Evolutionary conservation across 2,797 vertebrate species (phyloP), one percentile per base, ranked within the genome.

Genomic region (Poeciliopsis gracilis): DNA sequence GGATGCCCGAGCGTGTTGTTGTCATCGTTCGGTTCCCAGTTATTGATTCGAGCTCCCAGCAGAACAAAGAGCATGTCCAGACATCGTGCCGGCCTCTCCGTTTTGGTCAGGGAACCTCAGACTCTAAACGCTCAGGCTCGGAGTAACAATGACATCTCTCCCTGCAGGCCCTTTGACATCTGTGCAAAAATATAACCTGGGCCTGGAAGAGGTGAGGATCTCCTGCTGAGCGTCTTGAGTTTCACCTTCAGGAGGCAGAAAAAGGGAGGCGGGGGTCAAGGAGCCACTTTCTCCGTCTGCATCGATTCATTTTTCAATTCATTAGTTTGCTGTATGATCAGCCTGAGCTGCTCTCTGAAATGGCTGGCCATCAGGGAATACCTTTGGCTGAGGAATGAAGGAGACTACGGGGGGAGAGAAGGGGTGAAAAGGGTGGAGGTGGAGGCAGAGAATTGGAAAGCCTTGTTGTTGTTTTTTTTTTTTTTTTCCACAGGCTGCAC

Each of bases 261-360:
- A 43, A 70, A 13, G 41, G 41, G 66, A 13, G 67, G 67, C 45
- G 41, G 43, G 91, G 94, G 93, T 95, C 94, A 91, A 92, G 92
- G 92, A 93, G 92, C 90, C 72, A 84, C 93, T 92, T 92, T 92
- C 91, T 91, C 92, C 90, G 92, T 93, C 94, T 87, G 89, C 92
- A 95, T 95, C 89, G 93, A 95, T 95, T 95, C 92, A 94, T 95
- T 94, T 95, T 95, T 95, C 95, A 95, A 95, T 95, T 95, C 94
- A 95, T 96, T 96, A 94, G 92, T 93, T 94, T 93, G 93, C 93
- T 84, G 92, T 95, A 94, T 95, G 93, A 95, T 96, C 94, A 91
- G 93, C 90, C 93, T 84, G 93, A 94, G 95, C 92, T 93, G 91
- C 92, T 94, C 90, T 87, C 91, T 94, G 92, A 94, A 95, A 95